Conservation (phyloP, 2,888 invertebrate genomes). For the Athalia rosae region DNA sequence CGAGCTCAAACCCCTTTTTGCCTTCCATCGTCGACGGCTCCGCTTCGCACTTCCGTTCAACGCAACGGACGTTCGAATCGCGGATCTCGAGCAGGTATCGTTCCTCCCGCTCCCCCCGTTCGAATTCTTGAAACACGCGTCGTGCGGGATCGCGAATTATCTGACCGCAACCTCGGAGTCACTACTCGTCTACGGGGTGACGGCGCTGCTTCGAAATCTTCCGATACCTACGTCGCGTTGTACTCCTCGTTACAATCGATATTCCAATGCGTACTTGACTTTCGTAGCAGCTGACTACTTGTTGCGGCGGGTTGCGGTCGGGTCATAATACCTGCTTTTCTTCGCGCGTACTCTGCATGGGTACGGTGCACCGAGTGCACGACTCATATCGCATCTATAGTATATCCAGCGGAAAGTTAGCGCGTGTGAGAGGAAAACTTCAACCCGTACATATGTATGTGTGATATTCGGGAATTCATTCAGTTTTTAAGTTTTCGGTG, state of each 20-base stretch:
- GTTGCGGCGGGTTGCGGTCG: constrained; percentile 17
- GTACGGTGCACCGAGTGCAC: too few relatives aligned
- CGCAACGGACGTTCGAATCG: not conserved
- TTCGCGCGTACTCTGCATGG: too few relatives aligned
- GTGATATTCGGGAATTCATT: not conserved
- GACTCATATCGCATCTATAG: not conserved
- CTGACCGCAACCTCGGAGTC: not conserved
- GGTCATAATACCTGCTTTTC: not conserved
- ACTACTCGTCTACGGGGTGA: not conserved
- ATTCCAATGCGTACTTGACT: constrained; percentile 1
- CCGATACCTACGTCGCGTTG: constrained; percentile 2
- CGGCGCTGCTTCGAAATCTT: not conserved
- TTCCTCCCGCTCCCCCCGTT: too few relatives aligned
- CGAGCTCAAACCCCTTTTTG: not conserved
- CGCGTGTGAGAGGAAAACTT: not conserved
- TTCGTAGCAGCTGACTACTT: constrained; percentile 32
- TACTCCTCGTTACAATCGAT: not conserved
- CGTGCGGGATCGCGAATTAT: too few relatives aligned
- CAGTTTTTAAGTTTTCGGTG: not conserved
- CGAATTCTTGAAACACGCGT: too few relatives aligned
- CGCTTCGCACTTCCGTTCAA: too few relatives aligned
- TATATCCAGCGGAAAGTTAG: too few relatives aligned
- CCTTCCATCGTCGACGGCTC: not conserved
- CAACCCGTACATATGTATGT: too few relatives aligned
- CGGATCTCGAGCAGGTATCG: not conserved